These are phyloP conservation scores for Meloe dianella DNA, from an alignment of 2,888 invertebrate genomes.

Conservation along the genomic window DNA sequence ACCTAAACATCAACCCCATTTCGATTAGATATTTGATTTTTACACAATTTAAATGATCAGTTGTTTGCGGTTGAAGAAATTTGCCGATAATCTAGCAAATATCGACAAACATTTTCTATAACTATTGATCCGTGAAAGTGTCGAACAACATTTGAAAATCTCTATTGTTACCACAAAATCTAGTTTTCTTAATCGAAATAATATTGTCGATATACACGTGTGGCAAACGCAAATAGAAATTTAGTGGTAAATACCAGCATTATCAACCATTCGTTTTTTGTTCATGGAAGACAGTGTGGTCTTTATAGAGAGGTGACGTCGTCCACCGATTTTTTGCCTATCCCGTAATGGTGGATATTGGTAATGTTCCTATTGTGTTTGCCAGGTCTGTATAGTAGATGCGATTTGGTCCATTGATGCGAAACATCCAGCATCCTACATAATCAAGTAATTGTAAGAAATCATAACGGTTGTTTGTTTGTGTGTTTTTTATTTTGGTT, in stretches of 20 bases:
- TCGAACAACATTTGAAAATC: background rate
- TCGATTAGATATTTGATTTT: no score
- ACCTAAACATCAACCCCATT: no score
- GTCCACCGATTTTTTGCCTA: no score
- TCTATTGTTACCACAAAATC: background rate
- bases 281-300: no score
- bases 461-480: background rate
- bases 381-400: background rate
- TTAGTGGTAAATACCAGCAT: no score
- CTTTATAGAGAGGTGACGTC: no score
- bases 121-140: background rate
- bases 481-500: background rate
- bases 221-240: no score
- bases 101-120: background rate
- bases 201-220: no score
- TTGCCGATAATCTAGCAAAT: background rate
- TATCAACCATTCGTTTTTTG: no score
- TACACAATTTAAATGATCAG: no score
- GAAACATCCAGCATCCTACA: conserved; percentile 33
- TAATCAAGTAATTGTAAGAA: conserved; percentile 23
- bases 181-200: background rate
- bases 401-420: conserved; percentile 39
- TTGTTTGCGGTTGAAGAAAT: background rate
- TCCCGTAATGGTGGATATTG: no score
- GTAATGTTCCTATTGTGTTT: no score